A percentile compares a stretch with the other conserved stretches of the same genome.
phyloP scores from a whole-genome alignment of 2,888 invertebrate genomes.

The Apodemia mormo region DNA sequence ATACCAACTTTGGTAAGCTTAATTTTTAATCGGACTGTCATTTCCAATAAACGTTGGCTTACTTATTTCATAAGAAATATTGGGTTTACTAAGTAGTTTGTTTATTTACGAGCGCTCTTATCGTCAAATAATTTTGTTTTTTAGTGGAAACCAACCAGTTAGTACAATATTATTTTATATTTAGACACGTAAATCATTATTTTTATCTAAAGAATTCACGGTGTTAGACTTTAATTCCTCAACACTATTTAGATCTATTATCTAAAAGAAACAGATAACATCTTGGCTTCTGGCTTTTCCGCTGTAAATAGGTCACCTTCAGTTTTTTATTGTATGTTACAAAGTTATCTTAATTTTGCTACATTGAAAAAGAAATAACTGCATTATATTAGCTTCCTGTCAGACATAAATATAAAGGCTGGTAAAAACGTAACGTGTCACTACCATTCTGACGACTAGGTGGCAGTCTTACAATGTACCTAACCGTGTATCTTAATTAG shows the following conservation, averaged over 20 bases:
- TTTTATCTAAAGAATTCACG: background rate
- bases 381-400: background rate
- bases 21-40: background rate
- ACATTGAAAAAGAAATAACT: background rate
- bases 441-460: background rate
- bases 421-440: background rate
- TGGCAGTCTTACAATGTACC: background rate
- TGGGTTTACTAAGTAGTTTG: background rate
- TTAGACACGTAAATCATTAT: background rate
- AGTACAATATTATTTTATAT: background rate
- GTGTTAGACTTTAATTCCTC: background rate
- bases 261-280: constrained; percentile 5
- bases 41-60: background rate
- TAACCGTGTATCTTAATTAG: too few species aligned
- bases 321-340: constrained; percentile 5
- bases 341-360: constrained; percentile 1
- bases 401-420: background rate
- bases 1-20: background rate
- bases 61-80: background rate
- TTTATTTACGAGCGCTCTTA: background rate
- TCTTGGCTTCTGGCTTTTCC: constrained; percentile 2
- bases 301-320: constrained; percentile 1
- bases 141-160: background rate
- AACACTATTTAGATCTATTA: constrained; percentile 1
- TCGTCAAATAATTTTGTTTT: background rate